These are phyloP conservation scores for Microtus montanus DNA, from an alignment of 2,113 vertebrate genomes.

Conservation along the genomic window DNA sequence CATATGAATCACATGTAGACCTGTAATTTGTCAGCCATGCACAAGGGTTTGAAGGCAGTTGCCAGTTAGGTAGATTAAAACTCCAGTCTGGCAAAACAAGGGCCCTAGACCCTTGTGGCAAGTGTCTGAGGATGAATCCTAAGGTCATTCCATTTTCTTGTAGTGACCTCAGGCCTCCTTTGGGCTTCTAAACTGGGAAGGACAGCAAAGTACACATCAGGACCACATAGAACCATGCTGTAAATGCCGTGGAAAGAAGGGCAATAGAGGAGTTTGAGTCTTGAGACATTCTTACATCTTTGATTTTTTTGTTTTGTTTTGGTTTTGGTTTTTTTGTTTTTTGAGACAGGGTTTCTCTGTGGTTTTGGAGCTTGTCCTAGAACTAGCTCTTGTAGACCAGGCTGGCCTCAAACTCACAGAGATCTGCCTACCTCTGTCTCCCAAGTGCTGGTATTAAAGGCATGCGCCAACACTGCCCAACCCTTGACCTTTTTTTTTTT, in stretches of 20 bases:
- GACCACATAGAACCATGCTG: not conserved
- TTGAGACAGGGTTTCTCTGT: too few relatives aligned
- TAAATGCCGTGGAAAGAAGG: not conserved
- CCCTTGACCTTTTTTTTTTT: too few relatives aligned
- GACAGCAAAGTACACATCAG: not conserved
- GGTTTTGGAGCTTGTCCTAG: too few relatives aligned
- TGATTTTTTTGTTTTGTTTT: not conserved
- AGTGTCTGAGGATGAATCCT: not conserved
- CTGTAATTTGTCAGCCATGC: not conserved
- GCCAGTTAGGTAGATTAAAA: not conserved
- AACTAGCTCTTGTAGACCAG: too few relatives aligned
- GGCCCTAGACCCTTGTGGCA: not conserved
- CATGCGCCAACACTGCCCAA: accelerated
- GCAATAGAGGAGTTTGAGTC: not conserved
- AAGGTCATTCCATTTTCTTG: not conserved
- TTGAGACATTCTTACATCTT: not conserved
- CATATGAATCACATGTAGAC: not conserved
- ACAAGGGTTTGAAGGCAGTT: not conserved
- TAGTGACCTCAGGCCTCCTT: not conserved
- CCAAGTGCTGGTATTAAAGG: too few relatives aligned
- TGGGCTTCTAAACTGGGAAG: not conserved
- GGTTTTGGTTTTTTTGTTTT: not conserved
- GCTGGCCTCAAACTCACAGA: too few relatives aligned
- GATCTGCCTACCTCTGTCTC: too few relatives aligned
- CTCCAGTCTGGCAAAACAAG: not conserved